Conservation (phyloP, 2,888 invertebrate species). For the Matsumyia berberina region DNA sequence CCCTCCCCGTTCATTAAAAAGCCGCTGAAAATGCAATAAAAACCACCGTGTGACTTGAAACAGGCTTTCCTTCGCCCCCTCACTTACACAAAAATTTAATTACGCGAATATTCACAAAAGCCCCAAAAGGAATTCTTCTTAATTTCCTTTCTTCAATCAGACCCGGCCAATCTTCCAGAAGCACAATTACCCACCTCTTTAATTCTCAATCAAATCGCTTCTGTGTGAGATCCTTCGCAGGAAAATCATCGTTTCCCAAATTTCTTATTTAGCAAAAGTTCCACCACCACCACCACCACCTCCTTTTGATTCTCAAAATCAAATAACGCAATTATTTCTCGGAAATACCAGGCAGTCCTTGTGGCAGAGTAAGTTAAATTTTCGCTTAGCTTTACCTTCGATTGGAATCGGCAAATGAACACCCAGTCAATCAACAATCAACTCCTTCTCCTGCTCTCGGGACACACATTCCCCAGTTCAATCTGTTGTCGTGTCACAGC, state of each 20-base stretch:
- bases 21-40: no score
- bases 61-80: neutral
- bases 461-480: constrained; percentile 28
- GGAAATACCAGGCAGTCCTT: constrained; percentile 28
- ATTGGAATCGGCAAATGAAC: constrained; percentile 27
- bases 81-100: neutral
- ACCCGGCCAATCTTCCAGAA: neutral
- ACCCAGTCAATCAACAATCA: constrained; percentile 18
- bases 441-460: neutral
- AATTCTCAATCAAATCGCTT: constrained; percentile 1
- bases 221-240: constrained; percentile 6
- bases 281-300: no score
- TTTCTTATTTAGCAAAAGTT: constrained; percentile 4
- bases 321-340: constrained; percentile 19
- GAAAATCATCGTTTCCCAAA: constrained; percentile 5
- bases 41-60: neutral
- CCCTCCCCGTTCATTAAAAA: no score
- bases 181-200: neutral
- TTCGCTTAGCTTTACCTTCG: constrained; percentile 3
- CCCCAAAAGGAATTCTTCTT: constrained; percentile 4
- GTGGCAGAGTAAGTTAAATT: constrained; percentile 19
- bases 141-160: constrained; percentile 7
- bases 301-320: neutral
- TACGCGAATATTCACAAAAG: no score
- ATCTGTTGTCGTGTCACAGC: constrained; percentile 53